Conservation (phyloP, 2,113 vertebrate genomes). For the Tupaia tana region DNA sequence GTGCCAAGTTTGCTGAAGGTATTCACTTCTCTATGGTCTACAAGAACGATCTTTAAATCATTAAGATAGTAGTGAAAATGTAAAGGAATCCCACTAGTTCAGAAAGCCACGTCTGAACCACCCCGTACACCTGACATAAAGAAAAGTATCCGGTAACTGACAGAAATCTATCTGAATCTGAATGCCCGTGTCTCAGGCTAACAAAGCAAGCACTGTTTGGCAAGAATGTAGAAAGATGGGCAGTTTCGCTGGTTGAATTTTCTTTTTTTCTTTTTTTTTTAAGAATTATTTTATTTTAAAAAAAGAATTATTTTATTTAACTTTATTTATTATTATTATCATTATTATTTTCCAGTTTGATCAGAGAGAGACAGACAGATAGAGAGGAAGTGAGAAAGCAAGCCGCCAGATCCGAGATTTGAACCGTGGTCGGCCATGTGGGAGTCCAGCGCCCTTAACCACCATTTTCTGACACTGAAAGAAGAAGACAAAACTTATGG, state of each 20-base stretch:
- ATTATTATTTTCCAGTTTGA: no score
- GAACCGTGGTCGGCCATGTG: no score
- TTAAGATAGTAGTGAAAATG: not conserved
- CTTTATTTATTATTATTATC: no score
- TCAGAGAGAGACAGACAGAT: no score
- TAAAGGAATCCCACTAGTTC: not conserved
- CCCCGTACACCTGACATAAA: fast-evolving
- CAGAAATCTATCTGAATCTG: not conserved
- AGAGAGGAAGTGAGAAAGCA: no score
- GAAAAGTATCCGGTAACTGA: not conserved
- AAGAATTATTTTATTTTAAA: no score
- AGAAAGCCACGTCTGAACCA: not conserved
- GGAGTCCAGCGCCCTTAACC: no score
- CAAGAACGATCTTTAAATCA: not conserved
- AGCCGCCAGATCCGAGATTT: no score
- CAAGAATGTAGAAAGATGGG: constrained; percentile 32
- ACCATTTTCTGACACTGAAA: not conserved
- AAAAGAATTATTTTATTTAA: no score
- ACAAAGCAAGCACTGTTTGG: constrained; percentile 61
- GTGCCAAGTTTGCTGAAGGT: constrained; percentile 42
- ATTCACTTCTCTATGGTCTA: not conserved
- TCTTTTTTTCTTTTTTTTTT: no score
- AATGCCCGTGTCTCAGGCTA: constrained; percentile 37
- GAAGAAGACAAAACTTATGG: not conserved
- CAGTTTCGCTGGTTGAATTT: not conserved